Conservation (phyloP, 2,888 invertebrate genomes). For the Drosophila diplacantha region DNA sequence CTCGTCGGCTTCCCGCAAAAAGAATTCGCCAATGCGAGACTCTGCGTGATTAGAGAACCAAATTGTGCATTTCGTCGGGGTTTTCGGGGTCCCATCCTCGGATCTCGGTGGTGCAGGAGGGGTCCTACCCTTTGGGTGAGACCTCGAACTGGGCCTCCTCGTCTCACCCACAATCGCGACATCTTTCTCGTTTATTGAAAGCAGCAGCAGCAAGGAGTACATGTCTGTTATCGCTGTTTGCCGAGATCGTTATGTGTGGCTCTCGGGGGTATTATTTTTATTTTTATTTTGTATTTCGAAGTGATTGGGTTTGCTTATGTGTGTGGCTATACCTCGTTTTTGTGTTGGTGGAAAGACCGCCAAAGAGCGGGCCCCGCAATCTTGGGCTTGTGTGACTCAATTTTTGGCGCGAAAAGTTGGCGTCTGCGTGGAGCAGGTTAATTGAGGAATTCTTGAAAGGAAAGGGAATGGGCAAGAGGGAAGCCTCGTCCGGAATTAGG, state of each 20-base stretch:
- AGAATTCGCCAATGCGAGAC: constrained; percentile 63
- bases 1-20: constrained; percentile 21
- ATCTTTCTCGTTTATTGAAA: constrained; percentile 41
- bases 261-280: constrained; percentile 14
- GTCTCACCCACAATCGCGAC: constrained; percentile 58
- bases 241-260: constrained; percentile 63
- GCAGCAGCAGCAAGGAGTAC: constrained; percentile 29
- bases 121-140: constrained; percentile 18
- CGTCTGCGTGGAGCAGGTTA: constrained; percentile 59
- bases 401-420: constrained; percentile 71
- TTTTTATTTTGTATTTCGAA: constrained; percentile 7
- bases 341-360: constrained; percentile 46
- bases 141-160: constrained; percentile 48
- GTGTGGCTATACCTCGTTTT: constrained; percentile 11
- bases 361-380: constrained; percentile 49
- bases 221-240: constrained; percentile 68
- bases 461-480: not conserved
- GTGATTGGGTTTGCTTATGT: constrained; percentile 24
- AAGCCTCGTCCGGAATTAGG: not conserved
- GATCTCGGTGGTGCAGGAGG: constrained; percentile 25
- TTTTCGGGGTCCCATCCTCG: constrained; percentile 20
- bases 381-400: constrained; percentile 58
- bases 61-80: constrained; percentile 56
- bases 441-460: constrained; percentile 10
- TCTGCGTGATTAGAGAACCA: constrained; percentile 70